A percentile compares a stretch with the other conserved stretches of the same genome.
Evolutionary conservation across 2,797 vertebrate species (phyloP).

Genomic region (Pseudochromis fuscus): DNA sequence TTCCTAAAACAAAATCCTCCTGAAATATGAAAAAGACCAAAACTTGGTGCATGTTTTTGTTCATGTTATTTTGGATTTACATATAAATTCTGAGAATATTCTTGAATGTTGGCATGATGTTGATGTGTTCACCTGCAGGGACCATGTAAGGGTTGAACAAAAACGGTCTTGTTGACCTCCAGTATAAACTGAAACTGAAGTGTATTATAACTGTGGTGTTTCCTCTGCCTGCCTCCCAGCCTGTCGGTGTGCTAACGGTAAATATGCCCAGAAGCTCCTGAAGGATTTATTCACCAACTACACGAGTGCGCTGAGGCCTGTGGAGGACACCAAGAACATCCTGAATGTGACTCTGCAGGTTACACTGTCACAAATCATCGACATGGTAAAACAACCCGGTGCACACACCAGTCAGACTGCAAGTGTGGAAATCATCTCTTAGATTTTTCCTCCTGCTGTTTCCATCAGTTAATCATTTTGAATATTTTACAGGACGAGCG

Average conservation of each 20-base stretch:
- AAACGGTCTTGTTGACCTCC: no score
- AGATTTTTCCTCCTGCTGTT: not conserved
- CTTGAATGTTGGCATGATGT: no score
- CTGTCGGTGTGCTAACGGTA: conserved; percentile 86
- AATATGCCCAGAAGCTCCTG: conserved; percentile 89
- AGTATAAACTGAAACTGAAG: no score
- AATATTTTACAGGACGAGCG: conserved; percentile 89
- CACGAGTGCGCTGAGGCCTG: conserved; percentile 87
- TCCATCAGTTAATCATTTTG: not conserved
- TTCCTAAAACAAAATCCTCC: no score
- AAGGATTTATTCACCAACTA: conserved; percentile 88
- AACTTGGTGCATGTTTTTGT: no score
- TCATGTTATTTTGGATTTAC: no score
- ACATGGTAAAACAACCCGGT: conserved; percentile 87
- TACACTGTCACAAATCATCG: conserved; percentile 94
- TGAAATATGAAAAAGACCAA: no score
- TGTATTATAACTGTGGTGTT: not conserved
- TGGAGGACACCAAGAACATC: conserved; percentile 89
- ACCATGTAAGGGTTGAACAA: no score
- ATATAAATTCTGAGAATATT: no score
- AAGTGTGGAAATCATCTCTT: not conserved
- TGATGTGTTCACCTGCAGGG: no score
- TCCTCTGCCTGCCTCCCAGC: conserved; percentile 72
- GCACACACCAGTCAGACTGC: not conserved
- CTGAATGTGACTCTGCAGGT: conserved; percentile 94